Conservation (phyloP, 2,888 invertebrate genomes). For the Megaustenia siamemsis region DNA sequence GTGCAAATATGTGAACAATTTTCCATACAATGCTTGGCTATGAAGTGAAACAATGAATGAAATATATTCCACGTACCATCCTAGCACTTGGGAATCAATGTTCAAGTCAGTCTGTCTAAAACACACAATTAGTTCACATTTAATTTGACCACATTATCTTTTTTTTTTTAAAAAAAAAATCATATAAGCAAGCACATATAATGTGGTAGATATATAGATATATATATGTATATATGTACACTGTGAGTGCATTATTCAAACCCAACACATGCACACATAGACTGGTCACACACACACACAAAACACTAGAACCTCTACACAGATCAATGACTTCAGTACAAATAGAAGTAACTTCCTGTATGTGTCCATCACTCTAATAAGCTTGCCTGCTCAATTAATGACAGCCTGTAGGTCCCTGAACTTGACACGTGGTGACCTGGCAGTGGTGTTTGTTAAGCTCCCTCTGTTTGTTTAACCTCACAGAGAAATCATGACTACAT, state of each 20-base stretch:
- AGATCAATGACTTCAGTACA: too few species aligned
- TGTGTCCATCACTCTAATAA: too few species aligned
- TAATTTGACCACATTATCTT: neutral
- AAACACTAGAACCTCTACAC: neutral
- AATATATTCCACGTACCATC: neutral
- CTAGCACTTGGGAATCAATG: neutral
- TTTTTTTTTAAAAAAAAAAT: too few species aligned
- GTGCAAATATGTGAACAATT: too few species aligned
- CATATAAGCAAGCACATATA: slow-evolving; percentile 4
- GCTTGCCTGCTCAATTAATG: too few species aligned
- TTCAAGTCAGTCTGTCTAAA: neutral
- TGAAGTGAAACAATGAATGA: neutral
- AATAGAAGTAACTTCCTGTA: too few species aligned
- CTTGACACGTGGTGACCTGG: too few species aligned
- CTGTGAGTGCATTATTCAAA: neutral
- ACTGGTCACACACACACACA: neutral
- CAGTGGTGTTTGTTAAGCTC: too few species aligned
- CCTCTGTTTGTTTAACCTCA: too few species aligned
- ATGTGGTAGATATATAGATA: neutral
- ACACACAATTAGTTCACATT: neutral
- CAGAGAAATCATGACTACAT: too few species aligned
- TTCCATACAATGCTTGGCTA: too few species aligned
- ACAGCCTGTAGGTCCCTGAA: too few species aligned
- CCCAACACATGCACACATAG: neutral
- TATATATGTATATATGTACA: slow-evolving; percentile 4